Evolutionary conservation across 2,888 invertebrate genomes (phyloP).

Genomic region (Agonopterix heracliana): DNA sequence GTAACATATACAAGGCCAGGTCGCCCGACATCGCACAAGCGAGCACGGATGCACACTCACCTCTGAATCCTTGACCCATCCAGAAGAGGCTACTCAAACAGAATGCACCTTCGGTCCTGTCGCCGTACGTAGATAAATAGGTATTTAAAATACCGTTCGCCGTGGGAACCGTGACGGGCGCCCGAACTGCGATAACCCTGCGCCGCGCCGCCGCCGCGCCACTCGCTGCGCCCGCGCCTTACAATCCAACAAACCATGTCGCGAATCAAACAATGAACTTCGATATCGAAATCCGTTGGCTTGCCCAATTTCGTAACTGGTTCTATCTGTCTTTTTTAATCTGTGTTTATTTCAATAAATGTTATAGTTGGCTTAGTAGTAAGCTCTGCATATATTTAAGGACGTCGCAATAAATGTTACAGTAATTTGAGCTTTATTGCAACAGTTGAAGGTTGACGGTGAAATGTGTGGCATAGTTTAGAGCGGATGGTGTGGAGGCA

Average conservation of each 20-base stretch:
- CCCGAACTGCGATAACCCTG: conserved; percentile 53
- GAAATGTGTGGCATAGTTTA: conserved; percentile 13
- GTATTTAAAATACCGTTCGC: conserved; percentile 71
- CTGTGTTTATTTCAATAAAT: conserved; percentile 64
- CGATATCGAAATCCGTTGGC: conserved; percentile 64
- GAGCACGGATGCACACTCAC: conserved; percentile 67
- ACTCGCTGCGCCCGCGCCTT: conserved; percentile 9
- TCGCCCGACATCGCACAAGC: conserved; percentile 41
- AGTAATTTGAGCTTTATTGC: conserved; percentile 31
- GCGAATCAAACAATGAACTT: conserved; percentile 65
- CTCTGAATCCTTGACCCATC: conserved; percentile 73
- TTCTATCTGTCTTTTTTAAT: conserved; percentile 58
- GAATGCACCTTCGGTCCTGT: conserved; percentile 66
- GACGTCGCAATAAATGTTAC: conserved; percentile 12
- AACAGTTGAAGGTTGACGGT: conserved; percentile 20
- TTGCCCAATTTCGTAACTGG: conserved; percentile 67
- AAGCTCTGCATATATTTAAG: conserved; percentile 40
- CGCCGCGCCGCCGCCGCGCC: conserved; percentile 24
- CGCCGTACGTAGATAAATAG: conserved; percentile 68
- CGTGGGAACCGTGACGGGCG: conserved; percentile 72
- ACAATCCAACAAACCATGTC: conserved; percentile 28
- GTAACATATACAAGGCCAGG: conserved; percentile 62
- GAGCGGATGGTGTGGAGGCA: conserved; percentile 45
- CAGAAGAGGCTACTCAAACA: conserved; percentile 71
- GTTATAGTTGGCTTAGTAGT: conserved; percentile 40